Base-by-base conservation (phyloP, 2,888 invertebrate genomes). In the Scrobipalpa costella region DNA sequence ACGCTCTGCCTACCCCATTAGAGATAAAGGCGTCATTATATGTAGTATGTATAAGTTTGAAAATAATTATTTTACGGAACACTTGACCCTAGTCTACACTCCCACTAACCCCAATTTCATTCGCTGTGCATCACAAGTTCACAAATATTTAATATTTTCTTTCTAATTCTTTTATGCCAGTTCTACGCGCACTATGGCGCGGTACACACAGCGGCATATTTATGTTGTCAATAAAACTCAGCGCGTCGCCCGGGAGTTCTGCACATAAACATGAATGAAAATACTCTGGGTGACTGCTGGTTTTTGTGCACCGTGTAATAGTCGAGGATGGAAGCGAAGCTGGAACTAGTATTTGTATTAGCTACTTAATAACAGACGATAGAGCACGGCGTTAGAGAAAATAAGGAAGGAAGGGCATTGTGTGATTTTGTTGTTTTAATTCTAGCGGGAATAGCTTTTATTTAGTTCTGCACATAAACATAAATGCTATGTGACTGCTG, bases 191-290 rank as follows among this genome's bases (percentile, higher is more conserved):
- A 68, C 71, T 68, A 71, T 70, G 66, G 67, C 69, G 68, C 68
- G n/a, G 34, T 19, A 49, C 33, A 49, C 17, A 69, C 68, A 69
- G 65, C 68, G 71, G 73, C 75, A 81, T 86, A 83, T 88, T 88
- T 88, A 90, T 88, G 83, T 81, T 80, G 87, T 84, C 86, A 82
- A 88, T 89, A 88, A 87, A 88, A 85, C 81, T 79, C 76, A 34
- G 34, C 55, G 55, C 72, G 78, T 76, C 81, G 77, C 80, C 72
- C 76, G 73, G 83, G 81, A 81, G 82, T 80, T 80, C 74, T 72
- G 68, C 68, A 74, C 77, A 79, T 85, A 84, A 83, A 85, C 84
- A 81, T 83, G 83, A 85, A 85, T 86, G 82, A 74, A 83, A 85
- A 86, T 84, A 85, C 84, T 75, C 69, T 57, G 68, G 50, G 60